Base-by-base conservation (phyloP, 2,113 vertebrate genomes). In the Fulica atra region DNA sequence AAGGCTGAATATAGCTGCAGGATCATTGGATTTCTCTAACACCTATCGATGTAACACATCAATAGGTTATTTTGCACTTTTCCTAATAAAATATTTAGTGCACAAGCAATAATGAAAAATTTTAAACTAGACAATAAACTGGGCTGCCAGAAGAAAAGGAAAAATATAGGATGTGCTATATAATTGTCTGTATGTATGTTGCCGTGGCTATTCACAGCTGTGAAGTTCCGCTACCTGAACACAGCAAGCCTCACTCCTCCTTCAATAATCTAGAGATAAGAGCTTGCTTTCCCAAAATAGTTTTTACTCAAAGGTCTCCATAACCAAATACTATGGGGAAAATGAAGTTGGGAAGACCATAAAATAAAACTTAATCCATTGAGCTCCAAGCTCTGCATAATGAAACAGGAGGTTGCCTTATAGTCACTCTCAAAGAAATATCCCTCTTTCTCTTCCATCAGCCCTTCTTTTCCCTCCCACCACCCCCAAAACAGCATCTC, bases 31-130 rank as follows among this genome's bases (percentile, higher is more conserved):
- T 88, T 87, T 71, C 63, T 86, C 40, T 87, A 81, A 77, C 6
- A 5, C 26, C n/a, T 76, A 85, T 78, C 3, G 15, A 84, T 76
- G 29, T 25, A 66, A 84, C 29, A 24, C 33, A 92, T 89, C 96
- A 95, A 91, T 69, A 93, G 51, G 24, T 38, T 82, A 85, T 65
- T 92, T 68, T 74, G 31, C 36, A 81, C 35, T 81, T 95, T 90
- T 93, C 14, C 60, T 64, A 59, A 86, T 78, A 63, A 91, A 96
- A 92, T 57, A 81, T 87, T 81, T 71, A 44, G 25, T 36, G 38
- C 48, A 46, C 13, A 42, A 78, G 33, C n/a, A 81, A 68, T n/a
- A 60, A 5, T 60, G 57, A 85, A 79, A 91, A n/a, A 23, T 6
- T 7, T 84, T 86, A 79, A 87, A 38, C 44, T 35, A 23, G 60